Base-by-base conservation (phyloP, 2,797 vertebrate species). In the Furcifer pardalis region DNA sequence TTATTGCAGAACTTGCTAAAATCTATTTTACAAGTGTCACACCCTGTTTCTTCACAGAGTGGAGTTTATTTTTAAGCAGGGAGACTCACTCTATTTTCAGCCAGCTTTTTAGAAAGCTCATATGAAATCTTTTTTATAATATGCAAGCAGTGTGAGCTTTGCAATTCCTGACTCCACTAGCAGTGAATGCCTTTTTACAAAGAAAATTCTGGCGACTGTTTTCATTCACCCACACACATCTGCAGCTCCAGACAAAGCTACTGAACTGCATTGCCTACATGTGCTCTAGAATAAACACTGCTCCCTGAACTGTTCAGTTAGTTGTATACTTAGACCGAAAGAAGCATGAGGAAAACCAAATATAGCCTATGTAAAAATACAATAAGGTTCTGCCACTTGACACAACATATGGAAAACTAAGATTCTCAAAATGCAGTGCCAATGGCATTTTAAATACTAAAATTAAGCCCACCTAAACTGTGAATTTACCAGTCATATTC, bases 401-500 rank as follows among this genome's bases (percentile, higher is more conserved):
- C 46, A 30, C 21, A 56, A 83, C 13, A 82, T 3, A 83, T 46
- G 62, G 78, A 65, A 25, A 42, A 32, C 2, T 75, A 60, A 27
- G 2, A 30, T 59, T 6, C 0, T 63, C 30, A 46, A 73, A 44
- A 30, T 10, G 7, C 0, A 7, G 56, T 1, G 0, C 0, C 35
- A 27, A 17, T 81, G 52, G 49, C 44, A 27, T 19, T 44, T 35
- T 40, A 69, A 0, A 10, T 63, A 12, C 17, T 56, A 66, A 75
- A 0, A n/a, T 59, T 42, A 74, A 49, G 30, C 66, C 83, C 73
- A 10, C 85, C 80, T 10, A 0, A 8, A 5, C 0, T 65, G 84
- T 30, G 1, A 80, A 30, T 30, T 56, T 17, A 76, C 9, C 25
- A 35, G 17, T 59, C 77, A 85, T 42, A 84, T 37, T 74, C 44